Conservation (phyloP, 2,888 invertebrate species). For the Lepidonotus clava region DNA sequence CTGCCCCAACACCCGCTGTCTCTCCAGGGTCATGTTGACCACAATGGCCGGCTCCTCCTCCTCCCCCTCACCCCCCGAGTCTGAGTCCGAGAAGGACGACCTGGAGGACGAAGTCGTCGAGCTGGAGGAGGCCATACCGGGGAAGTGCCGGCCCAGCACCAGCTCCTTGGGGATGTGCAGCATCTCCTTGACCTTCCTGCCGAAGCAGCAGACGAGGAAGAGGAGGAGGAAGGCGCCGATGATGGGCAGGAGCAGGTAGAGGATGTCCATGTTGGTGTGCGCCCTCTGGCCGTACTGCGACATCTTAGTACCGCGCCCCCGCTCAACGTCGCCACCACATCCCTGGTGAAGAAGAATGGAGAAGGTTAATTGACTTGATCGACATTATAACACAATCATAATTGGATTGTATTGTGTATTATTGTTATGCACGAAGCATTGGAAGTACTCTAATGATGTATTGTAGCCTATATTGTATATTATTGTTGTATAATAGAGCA, state of each 20-base stretch:
- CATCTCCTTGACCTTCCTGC: constrained; percentile 55
- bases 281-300: background rate
- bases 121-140: constrained; percentile 1
- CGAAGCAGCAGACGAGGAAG: constrained; percentile 55
- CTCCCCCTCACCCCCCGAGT: background rate
- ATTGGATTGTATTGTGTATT: too few species aligned
- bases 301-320: background rate
- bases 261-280: constrained; percentile 38
- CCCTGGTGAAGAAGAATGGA: too few species aligned
- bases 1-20: constrained; percentile 14
- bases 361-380: too few species aligned
- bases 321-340: background rate
- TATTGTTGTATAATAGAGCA: too few species aligned
- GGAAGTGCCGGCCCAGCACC: constrained; percentile 35
- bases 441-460: too few species aligned
- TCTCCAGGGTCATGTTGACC: constrained; percentile 14
- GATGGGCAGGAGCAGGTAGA: constrained; percentile 55
- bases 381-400: too few species aligned
- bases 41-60: constrained; percentile 5
- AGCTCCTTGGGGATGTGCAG: constrained; percentile 55
- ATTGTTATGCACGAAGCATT: too few species aligned
- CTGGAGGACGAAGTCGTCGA: background rate
- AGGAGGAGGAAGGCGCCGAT: constrained; percentile 53
- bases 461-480: too few species aligned
- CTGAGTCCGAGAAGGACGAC: constrained; percentile 3